These are phyloP conservation scores for Stegastes partitus DNA, from an alignment of 2,113 vertebrate genomes.

Conservation along the genomic window DNA sequence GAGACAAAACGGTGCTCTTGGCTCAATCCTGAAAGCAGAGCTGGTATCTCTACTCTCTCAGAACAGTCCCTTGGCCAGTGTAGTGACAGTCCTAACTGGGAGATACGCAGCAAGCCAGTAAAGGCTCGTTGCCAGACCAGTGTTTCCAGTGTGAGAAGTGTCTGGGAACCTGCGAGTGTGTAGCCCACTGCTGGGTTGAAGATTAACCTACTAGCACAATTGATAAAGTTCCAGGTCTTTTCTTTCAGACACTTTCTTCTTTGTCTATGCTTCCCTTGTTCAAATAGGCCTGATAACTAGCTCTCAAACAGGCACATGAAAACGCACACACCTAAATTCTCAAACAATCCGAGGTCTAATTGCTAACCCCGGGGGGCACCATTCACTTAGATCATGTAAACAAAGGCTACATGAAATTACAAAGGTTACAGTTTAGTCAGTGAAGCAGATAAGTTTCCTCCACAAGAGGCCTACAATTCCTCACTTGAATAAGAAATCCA, in stretches of 20 bases:
- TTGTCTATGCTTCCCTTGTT: slow-evolving; percentile 40
- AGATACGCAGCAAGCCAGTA: slow-evolving; percentile 57
- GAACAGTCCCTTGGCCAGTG: slow-evolving; percentile 67
- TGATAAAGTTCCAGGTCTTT: slow-evolving; percentile 65
- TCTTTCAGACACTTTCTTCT: slow-evolving; percentile 37
- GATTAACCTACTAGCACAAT: slow-evolving; percentile 79
- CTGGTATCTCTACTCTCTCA: slow-evolving; percentile 78
- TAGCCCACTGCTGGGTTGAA: slow-evolving; percentile 38
- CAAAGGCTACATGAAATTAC: slow-evolving; percentile 26
- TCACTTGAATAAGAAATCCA: background rate
- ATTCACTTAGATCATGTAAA: slow-evolving; percentile 25
- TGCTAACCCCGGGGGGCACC: slow-evolving; percentile 7
- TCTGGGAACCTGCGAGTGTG: slow-evolving; percentile 32
- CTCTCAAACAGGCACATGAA: background rate
- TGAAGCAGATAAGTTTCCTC: slow-evolving; percentile 8
- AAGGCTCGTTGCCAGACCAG: slow-evolving; percentile 67
- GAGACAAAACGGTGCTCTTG: slow-evolving; percentile 63
- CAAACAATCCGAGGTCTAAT: slow-evolving; percentile 24
- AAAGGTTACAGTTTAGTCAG: slow-evolving; percentile 12
- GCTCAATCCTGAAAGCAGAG: slow-evolving; percentile 59
- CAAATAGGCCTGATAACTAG: slow-evolving; percentile 28
- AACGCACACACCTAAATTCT: background rate
- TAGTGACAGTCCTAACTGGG: slow-evolving; percentile 53
- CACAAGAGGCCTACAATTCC: slow-evolving; percentile 12
- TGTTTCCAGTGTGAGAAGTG: slow-evolving; percentile 55